phyloP scores from a whole-genome alignment of 2,888 invertebrate species.

The Ichneumoninae sp. region DNA sequence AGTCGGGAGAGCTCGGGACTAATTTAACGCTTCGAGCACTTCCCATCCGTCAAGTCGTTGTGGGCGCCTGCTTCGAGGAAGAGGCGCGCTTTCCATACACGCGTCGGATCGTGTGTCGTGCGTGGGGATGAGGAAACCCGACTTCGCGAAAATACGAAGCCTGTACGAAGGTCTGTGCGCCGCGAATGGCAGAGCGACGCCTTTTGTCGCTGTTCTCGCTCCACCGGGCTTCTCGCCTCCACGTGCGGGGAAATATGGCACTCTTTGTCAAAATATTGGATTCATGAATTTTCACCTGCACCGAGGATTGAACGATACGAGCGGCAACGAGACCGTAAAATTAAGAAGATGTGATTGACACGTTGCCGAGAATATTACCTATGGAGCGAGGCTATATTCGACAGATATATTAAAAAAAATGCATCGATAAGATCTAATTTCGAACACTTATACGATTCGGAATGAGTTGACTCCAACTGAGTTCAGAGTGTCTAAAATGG shows the following conservation, averaged over 20 bases:
- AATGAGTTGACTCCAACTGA: not conserved
- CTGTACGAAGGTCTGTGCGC: not conserved
- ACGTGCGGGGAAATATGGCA: not conserved
- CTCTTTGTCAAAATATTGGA: not conserved
- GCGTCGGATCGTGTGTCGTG: conserved; percentile 19
- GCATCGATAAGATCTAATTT: conserved; percentile 1
- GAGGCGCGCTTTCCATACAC: conserved; percentile 18
- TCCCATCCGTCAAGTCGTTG: conserved; percentile 65
- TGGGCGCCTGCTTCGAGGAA: conserved; percentile 25
- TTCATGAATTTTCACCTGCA: not conserved
- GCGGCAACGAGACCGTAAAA: not conserved
- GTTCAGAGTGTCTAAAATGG: not conserved
- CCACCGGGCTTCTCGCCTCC: not conserved
- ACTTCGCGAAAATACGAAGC: conserved; percentile 20
- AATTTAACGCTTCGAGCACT: conserved; percentile 71
- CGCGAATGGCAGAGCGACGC: not conserved
- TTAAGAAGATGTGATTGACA: not conserved
- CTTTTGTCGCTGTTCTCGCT: not conserved
- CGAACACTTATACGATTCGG: not conserved
- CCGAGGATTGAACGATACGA: not conserved
- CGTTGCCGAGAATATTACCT: not conserved
- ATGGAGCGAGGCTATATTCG: not conserved
- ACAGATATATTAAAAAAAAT: not conserved
- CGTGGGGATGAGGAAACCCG: conserved; percentile 7
- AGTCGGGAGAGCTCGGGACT: conserved; percentile 61